Evolutionary conservation across 2,113 vertebrate genomes (phyloP).

Genomic region (Petroica traversi): DNA sequence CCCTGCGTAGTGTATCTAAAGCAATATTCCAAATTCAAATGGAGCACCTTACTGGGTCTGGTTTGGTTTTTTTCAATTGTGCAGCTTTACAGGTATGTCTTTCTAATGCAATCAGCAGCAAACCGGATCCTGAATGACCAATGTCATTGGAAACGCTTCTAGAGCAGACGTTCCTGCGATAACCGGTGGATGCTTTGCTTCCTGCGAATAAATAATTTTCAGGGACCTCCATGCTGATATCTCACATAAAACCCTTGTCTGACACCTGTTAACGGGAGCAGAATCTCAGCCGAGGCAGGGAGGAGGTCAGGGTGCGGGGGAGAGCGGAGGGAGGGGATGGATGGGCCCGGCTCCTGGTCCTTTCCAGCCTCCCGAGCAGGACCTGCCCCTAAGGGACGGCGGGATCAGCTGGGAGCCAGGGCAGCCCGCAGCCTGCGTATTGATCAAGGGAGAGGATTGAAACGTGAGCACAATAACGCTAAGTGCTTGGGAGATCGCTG

Average conservation of each 20-base stretch:
- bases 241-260: not conserved
- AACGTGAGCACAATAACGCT: not conserved
- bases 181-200: not conserved
- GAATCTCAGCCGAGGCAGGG: not conserved
- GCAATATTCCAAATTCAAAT: not conserved
- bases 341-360: not conserved
- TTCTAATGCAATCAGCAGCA: not conserved
- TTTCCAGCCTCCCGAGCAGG: not conserved
- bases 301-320: not conserved
- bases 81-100: not conserved
- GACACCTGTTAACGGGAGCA: not conserved
- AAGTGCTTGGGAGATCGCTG: not conserved
- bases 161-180: not conserved
- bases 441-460: not conserved
- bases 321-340: not conserved
- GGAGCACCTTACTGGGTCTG: not conserved
- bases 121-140: not conserved
- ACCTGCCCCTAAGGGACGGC: not conserved
- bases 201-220: not conserved
- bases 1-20: fast-evolving
- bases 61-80: not conserved
- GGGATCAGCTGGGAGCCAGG: not conserved
- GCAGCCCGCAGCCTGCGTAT: not conserved
- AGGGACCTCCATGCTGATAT: not conserved
- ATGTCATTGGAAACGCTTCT: not conserved